Percentiles rank a stretch among this genome's conserved stretches.
These are phyloP conservation scores for Acromyrmex charruanus DNA, from an alignment of 1,140 invertebrate species.

Conservation along the genomic window DNA sequence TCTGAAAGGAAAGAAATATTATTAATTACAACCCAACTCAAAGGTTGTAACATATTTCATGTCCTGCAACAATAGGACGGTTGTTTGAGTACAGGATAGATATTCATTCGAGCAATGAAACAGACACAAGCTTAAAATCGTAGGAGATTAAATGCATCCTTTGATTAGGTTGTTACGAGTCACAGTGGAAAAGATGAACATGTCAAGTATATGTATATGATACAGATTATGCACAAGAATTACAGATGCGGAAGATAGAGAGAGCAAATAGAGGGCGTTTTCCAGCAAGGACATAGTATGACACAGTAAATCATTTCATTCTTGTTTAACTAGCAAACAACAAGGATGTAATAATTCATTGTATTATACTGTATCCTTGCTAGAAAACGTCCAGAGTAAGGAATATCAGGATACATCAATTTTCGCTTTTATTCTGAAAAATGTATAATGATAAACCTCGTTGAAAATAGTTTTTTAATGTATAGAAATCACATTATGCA, in stretches of 20 bases:
- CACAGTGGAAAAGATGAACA: constrained; percentile 9
- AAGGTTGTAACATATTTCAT: background rate
- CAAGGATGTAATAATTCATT: too few species aligned
- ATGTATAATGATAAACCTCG: background rate
- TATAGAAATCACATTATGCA: constrained; percentile 17
- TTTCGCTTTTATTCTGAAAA: constrained; percentile 24
- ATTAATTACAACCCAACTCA: background rate
- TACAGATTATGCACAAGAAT: constrained; percentile 38
- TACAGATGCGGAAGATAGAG: constrained; percentile 31
- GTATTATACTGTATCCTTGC: too few species aligned
- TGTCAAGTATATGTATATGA: constrained; percentile 16
- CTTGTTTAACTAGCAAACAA: too few species aligned
- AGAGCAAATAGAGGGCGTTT: too few species aligned
- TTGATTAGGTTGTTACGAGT: constrained; percentile 14
- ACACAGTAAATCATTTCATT: too few species aligned
- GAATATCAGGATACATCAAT: constrained; percentile 37
- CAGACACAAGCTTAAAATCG: constrained; percentile 24
- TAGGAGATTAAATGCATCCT: constrained; percentile 6
- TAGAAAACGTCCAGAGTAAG: background rate
- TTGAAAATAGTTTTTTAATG: background rate
- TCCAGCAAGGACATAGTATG: too few species aligned
- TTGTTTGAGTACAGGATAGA: background rate
- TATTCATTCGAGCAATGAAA: constrained; percentile 16
- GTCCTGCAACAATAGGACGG: constrained; percentile 33
- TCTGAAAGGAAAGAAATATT: constrained; percentile 87